Conservation (phyloP, 2,113 vertebrate species). For the Arvicanthis niloticus region DNA sequence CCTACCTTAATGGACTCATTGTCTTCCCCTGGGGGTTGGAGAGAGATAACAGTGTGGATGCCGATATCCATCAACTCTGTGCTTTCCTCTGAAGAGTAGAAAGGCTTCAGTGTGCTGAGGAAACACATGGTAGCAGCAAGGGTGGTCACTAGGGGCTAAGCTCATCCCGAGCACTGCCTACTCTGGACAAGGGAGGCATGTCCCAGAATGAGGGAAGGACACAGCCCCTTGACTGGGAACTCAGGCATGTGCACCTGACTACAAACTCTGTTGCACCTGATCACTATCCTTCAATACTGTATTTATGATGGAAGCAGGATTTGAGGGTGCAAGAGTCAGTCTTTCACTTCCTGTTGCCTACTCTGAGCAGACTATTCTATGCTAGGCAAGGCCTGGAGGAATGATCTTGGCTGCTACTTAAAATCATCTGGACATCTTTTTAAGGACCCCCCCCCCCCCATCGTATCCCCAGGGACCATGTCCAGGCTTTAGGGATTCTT, state of each 20-base stretch:
- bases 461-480: not conserved
- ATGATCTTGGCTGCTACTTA: not conserved
- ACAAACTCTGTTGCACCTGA: no score
- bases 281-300: not conserved
- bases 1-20: conserved; percentile 74
- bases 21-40: conserved; percentile 67
- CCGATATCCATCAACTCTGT: conserved; percentile 76
- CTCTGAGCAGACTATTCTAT: not conserved
- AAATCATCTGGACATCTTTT: not conserved
- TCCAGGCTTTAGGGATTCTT: not conserved
- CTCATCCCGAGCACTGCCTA: not conserved
- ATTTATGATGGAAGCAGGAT: not conserved
- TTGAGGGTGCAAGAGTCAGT: no score
- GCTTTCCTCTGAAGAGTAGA: conserved; percentile 73
- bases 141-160: not conserved
- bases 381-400: no score
- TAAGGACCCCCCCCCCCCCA: not conserved
- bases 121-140: not conserved
- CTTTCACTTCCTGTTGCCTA: not conserved
- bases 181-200: not conserved
- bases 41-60: conserved; percentile 68
- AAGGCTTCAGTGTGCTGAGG: conserved; percentile 75
- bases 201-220: not conserved
- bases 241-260: not conserved
- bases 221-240: not conserved